Conservation (phyloP, 1,140 invertebrate species). For the Euglossa dilemma region DNA sequence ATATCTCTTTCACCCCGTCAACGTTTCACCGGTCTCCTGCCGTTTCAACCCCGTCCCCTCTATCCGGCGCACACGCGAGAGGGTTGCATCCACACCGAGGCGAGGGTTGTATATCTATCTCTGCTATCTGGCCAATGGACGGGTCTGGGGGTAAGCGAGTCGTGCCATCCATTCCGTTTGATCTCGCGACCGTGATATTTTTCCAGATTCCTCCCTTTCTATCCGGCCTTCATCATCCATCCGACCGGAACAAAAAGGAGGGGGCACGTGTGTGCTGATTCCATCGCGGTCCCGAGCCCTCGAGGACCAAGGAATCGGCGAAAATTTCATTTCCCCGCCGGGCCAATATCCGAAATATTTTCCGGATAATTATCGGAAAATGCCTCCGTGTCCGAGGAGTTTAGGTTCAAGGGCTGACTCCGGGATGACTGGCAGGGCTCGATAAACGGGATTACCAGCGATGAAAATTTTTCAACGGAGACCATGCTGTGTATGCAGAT, state of each 20-base stretch:
- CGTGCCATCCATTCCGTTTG: constrained; percentile 62
- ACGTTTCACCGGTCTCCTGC: neutral
- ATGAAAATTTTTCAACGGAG: too few relatives aligned
- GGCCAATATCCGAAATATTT: too few relatives aligned
- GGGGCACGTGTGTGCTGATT: constrained; percentile 2
- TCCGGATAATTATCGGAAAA: too few relatives aligned
- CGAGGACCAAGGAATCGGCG: neutral
- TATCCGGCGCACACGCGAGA: neutral
- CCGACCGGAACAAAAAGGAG: constrained; percentile 52
- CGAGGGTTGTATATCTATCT: constrained; percentile 3
- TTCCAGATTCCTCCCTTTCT: constrained; percentile 57
- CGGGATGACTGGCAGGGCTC: too few relatives aligned
- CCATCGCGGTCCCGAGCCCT: constrained; percentile 33
- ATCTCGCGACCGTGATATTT: constrained; percentile 67
- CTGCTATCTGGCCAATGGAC: constrained; percentile 33
- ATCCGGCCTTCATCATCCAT: constrained; percentile 32
- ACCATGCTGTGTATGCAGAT: too few relatives aligned
- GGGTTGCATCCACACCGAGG: neutral
- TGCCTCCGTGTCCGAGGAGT: too few relatives aligned
- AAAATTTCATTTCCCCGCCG: too few relatives aligned
- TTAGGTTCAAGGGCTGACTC: too few relatives aligned
- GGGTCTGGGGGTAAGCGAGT: constrained; percentile 3
- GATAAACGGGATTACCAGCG: too few relatives aligned
- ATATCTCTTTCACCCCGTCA: neutral
- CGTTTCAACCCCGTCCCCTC: neutral